Evolutionary conservation across 2,888 invertebrate genomes (phyloP), one percentile per base, ranked within the genome.

Genomic region (Anticlea derivata): DNA sequence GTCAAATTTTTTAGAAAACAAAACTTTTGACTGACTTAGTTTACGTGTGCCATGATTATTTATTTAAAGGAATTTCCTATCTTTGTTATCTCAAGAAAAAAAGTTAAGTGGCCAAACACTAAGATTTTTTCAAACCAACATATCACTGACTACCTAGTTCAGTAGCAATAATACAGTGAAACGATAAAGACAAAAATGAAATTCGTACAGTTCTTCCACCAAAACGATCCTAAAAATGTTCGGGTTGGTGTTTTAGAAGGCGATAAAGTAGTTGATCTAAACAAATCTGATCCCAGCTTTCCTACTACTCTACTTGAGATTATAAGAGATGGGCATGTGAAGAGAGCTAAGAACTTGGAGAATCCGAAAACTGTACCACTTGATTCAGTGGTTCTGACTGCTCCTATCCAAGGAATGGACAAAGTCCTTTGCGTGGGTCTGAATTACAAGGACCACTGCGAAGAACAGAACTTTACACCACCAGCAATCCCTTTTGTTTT

Each of bases 381-480:
- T 12, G 53, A 66, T 33, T 37, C 54, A 10, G 68, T 77, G 2
- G 57, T 43, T 7, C 35, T 78, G 4, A 73, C 73, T 40, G 65
- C 72, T 5, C 96, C 97, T 0, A 88, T 97, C 6, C 92, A 92
- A 1, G 92, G 93, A 35, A 95, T 95, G 46, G 95, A 96, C 64
- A 97, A 97, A 83, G 92, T 97, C 0, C 89, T 95, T 1, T 96
- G 96, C 70, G 93, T 96, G 10, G 96, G 96, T 2, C 87, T 96
- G 51, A 97, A 97, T 78, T 97, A 97, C 76, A 68, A 84, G 55
- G 96, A 96, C 10, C 96, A 96, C 68, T 96, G 96, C 67, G 90
- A 93, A 51, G 96, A 96, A 73, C 96, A 96, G 68, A 94, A 94
- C 17, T 77, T 93, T 6, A 91, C 93, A 0, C 80, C 92, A 7